These are phyloP conservation scores for Centropus bengalensis DNA, from an alignment of 2,113 vertebrate genomes.

Conservation along the genomic window DNA sequence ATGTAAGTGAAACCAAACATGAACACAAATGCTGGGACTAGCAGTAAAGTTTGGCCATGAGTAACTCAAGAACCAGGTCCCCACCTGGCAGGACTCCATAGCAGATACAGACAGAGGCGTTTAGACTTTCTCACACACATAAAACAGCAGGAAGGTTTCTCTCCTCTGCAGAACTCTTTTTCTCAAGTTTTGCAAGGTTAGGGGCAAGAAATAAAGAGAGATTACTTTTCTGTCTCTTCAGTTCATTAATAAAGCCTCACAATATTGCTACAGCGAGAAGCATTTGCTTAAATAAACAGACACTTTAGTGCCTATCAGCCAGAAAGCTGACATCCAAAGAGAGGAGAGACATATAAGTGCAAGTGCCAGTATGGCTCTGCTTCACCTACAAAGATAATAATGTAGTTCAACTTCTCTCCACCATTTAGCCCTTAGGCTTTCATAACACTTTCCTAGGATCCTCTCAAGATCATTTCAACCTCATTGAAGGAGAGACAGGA, in stretches of 20 bases:
- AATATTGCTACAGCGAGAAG: not conserved
- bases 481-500: conserved; percentile 47
- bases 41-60: not conserved
- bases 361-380: not conserved
- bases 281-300: conserved; percentile 26
- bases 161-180: not conserved
- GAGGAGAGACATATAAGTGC: not conserved
- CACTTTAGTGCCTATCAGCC: conserved; percentile 8
- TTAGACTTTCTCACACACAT: not conserved
- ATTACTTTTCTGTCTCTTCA: not conserved
- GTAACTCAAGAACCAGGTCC: not conserved
- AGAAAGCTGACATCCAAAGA: conserved; percentile 4
- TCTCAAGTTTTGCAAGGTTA: not conserved
- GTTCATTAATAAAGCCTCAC: conserved; percentile 19
- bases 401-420: not conserved
- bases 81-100: not conserved
- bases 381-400: not conserved
- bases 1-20: not conserved
- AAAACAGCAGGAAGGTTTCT: not conserved
- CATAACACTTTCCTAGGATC: conserved; percentile 38
- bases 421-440: conserved; percentile 45
- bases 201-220: not conserved
- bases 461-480: conserved; percentile 51
- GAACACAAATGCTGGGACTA: not conserved
- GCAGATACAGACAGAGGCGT: not conserved